Conservation (phyloP, 1,140 invertebrate species). For the Conopomorpha cramerella region DNA sequence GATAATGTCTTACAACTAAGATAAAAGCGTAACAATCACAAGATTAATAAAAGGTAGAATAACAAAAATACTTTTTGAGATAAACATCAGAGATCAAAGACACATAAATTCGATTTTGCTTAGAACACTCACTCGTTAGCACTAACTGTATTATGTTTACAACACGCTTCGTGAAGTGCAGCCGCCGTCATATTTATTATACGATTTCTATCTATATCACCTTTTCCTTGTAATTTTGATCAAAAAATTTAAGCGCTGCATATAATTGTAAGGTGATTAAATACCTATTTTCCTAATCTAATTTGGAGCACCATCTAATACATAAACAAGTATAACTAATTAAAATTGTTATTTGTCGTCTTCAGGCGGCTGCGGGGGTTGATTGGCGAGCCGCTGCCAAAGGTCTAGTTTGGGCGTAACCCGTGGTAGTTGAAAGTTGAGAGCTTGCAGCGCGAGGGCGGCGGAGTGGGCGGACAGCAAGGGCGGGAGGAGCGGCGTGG, state of each 20-base stretch:
- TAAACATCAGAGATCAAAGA: constrained; percentile 35
- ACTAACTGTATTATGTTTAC: too few species aligned
- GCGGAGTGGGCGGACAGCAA: constrained; percentile 22
- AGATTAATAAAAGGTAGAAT: not conserved
- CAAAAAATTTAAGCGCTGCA: too few species aligned
- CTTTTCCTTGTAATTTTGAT: too few species aligned
- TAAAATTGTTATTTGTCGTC: constrained; percentile 30
- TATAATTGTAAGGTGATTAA: too few species aligned
- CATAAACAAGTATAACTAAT: constrained; percentile 9
- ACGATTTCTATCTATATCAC: constrained; percentile 3
- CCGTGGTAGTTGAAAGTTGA: constrained; percentile 38
- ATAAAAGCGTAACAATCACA: constrained; percentile 21
- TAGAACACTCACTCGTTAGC: too few species aligned
- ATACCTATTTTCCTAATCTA: too few species aligned
- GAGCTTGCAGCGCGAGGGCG: constrained; percentile 30
- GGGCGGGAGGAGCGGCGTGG: constrained; percentile 6
- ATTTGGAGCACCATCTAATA: too few species aligned
- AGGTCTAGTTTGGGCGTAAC: constrained; percentile 43
- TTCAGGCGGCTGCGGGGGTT: too few species aligned
- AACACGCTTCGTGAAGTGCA: too few species aligned
- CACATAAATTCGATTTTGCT: too few species aligned
- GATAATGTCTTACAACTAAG: too few species aligned
- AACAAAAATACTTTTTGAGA: constrained; percentile 6
- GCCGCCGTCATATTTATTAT: too few species aligned
- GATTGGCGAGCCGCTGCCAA: constrained; percentile 22